phyloP scores from a whole-genome alignment of 2,113 vertebrate genomes.

The Chunga burmeisteri region DNA sequence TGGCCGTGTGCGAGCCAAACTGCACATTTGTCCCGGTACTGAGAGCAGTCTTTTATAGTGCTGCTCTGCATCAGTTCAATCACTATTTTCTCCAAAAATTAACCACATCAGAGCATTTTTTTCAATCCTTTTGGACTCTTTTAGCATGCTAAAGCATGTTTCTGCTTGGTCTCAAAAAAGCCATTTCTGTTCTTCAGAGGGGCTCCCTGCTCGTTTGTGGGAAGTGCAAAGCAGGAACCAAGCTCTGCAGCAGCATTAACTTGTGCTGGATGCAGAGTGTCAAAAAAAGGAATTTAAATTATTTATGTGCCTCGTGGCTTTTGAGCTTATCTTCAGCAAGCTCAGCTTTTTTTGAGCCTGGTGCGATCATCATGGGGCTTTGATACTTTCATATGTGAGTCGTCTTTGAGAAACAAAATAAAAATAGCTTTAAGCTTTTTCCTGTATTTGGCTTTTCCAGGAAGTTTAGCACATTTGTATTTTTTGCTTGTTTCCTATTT shows the following conservation, averaged over 20 bases:
- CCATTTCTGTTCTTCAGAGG: not conserved
- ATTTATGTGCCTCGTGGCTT: not conserved
- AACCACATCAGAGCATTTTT: not conserved
- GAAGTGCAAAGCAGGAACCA: not conserved
- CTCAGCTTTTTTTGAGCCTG: not conserved
- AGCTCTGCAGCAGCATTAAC: not conserved
- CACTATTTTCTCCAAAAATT: not conserved
- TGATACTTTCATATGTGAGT: not conserved
- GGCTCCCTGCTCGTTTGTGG: not conserved
- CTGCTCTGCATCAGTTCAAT: not conserved
- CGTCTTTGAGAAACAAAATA: not conserved
- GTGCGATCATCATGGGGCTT: not conserved
- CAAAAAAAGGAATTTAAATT: not conserved
- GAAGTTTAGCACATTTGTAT: not conserved
- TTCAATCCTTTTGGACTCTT: not conserved
- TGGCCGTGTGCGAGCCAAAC: not conserved
- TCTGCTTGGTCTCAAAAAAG: not conserved
- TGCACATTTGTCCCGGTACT: not conserved
- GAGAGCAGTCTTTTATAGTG: not conserved
- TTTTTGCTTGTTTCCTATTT: not conserved
- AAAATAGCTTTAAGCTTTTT: not conserved
- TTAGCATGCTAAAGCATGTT: not conserved
- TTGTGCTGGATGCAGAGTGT: not conserved
- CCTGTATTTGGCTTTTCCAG: constrained; percentile 13
- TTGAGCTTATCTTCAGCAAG: not conserved